Evolutionary conservation across 2,797 vertebrate genomes (phyloP), one percentile per base, ranked within the genome.

Genomic region (Esox masquinongy): DNA sequence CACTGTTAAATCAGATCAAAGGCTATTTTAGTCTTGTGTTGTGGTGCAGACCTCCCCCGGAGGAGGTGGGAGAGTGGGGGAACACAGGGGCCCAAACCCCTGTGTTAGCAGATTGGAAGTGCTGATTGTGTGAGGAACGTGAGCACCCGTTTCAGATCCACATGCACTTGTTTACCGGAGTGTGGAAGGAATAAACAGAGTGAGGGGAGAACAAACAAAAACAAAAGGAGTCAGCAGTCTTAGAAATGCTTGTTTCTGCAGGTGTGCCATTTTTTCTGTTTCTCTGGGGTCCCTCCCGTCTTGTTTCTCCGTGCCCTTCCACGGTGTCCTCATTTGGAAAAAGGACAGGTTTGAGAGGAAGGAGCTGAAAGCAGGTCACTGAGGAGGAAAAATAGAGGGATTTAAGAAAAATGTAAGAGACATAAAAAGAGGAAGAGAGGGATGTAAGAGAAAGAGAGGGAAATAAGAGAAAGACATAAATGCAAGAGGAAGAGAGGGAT

Each of bases 131-230:
- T 61, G 15, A 74, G 74, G 75, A 85, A 84, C 72, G n/a, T 26
- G 63, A 77, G 70, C 67, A 47, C 80, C 85, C 3, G 39, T 47
- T 77, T 74, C 15, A 77, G 75, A 69, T 63, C 74, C 74, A 73
- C 70, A 11, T 74, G 82, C 88, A 84, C 88, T 90, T 88, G 90
- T 92, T 89, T 90, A 89, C 84, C 79, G 80, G 80, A 74, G 81
- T 73, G 78, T 78, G 66, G 17, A 69, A 56, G 72, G 76, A 26
- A 73, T 79, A 75, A 78, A 59, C 29, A 59, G 31, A 24, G 50
- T 7, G 49, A 19, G 16, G 4, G 26, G 19, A 12, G 56, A 22
- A 22, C 26, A 17, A 83, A 80, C 29, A 34, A 66, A 71, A 72
- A 24, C 66, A 72, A 82, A 84, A 56, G 76, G 68, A 83, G 59